These are phyloP conservation scores for Chironomus striatipennis DNA, from an alignment of 1,140 invertebrate species.

Conservation along the genomic window DNA sequence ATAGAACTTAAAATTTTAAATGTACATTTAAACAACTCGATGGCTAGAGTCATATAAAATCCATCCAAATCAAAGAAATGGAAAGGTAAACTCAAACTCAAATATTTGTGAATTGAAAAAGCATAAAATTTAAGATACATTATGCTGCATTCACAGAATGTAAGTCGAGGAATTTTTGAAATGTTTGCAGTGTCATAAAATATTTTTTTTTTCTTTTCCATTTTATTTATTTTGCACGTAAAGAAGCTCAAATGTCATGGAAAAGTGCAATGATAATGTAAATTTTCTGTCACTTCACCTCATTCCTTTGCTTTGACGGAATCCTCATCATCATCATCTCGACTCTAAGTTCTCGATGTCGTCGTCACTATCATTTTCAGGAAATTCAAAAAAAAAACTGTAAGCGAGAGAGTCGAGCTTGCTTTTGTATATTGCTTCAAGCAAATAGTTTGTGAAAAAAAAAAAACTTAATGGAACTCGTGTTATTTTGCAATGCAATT, in stretches of 20 bases:
- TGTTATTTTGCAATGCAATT: conserved; percentile 22
- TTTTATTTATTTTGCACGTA: not conserved
- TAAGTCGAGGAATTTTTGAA: not conserved
- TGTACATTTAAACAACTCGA: too few species aligned
- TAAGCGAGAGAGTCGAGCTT: not conserved
- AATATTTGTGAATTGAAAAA: too few species aligned
- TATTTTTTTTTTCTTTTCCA: not conserved
- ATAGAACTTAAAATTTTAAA: too few species aligned
- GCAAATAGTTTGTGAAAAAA: conserved; percentile 10
- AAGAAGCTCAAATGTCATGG: not conserved
- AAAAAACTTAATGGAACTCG: conserved; percentile 16
- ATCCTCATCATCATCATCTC: too few species aligned
- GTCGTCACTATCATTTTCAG: not conserved
- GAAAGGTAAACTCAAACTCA: too few species aligned
- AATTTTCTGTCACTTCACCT: not conserved
- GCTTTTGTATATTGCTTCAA: not conserved
- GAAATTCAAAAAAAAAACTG: not conserved
- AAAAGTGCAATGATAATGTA: conserved; percentile 1
- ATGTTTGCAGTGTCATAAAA: not conserved
- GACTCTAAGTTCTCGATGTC: too few species aligned
- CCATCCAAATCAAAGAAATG: too few species aligned
- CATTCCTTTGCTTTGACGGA: not conserved
- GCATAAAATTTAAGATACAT: too few species aligned
- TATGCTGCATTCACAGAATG: too few species aligned
- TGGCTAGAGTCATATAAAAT: too few species aligned